Evolutionary conservation across 2,797 vertebrate genomes (phyloP).

Genomic region (Lagocephalus sceleratus): DNA sequence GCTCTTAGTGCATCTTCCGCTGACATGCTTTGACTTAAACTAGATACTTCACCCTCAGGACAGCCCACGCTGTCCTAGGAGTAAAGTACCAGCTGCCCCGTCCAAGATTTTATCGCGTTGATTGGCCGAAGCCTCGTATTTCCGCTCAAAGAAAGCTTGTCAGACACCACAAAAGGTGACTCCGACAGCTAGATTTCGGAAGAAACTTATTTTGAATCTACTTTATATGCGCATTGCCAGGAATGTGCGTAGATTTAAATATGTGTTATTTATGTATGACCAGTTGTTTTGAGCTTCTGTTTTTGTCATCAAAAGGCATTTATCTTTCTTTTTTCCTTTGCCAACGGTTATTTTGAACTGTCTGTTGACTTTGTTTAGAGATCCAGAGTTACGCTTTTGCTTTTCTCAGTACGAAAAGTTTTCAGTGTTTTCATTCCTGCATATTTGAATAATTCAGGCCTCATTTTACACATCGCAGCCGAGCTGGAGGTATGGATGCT

Average conservation of each 20-base stretch:
- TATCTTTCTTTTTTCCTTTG: not conserved
- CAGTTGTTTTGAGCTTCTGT: no score
- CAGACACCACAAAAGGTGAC: slow-evolving; percentile 16
- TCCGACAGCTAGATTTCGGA: not conserved
- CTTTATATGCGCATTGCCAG: not conserved
- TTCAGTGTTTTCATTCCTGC: slow-evolving; percentile 6
- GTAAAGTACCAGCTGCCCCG: no score
- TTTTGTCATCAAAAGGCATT: no score
- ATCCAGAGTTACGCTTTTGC: not conserved
- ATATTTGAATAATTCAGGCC: slow-evolving; percentile 18
- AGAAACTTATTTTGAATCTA: slow-evolving; percentile 9
- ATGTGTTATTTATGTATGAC: no score
- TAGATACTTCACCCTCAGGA: not conserved
- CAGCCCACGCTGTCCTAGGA: not conserved
- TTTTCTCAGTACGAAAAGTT: slow-evolving; percentile 6
- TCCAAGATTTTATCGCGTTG: no score
- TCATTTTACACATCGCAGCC: slow-evolving; percentile 20
- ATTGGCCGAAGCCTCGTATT: slow-evolving; percentile 12
- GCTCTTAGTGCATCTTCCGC: not conserved
- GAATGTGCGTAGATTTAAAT: not conserved
- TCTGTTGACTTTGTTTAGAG: slow-evolving; percentile 1
- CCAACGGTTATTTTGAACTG: slow-evolving; percentile 8
- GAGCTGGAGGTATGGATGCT: not conserved
- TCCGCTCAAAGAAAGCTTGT: slow-evolving; percentile 7
- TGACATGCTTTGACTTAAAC: slow-evolving; percentile 15